Evolutionary conservation across 2,888 invertebrate genomes (phyloP), one percentile per base, ranked within the genome.

Genomic region (Leucophenga maculata): DNA sequence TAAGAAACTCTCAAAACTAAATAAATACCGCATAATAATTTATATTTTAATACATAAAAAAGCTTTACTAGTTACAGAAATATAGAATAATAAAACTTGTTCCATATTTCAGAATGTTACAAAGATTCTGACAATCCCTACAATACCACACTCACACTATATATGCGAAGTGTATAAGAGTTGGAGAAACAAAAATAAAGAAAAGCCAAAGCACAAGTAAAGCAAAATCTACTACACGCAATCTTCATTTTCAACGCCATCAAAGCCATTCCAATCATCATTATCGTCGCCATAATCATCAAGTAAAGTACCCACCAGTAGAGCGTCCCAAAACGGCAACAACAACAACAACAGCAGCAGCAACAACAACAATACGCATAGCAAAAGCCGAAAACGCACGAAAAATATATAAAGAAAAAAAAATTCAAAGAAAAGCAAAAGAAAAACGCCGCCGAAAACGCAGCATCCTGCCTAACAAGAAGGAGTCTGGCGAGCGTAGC

Each of bases 211-310:
- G 14, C 50, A 62, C 18, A 68, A 50, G 32, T 50, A 39, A 55
- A 62, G 48, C 14, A 69, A 71, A 71, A 69, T 82, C 83, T 78
- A 79, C 82, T 81, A 83, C 79, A 82, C 81, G 78, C 83, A 84
- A 84, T 82, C 85, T 84, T 84, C 85, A 83, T 86, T 86, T 86
- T 85, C 80, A 84, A 80, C 86, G 84, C 85, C 85, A 86, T 86
- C 85, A 86, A 85, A 86, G 77, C 86, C 86, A 86, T 86, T 84
- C 84, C 86, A 86, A 86, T 86, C 87, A 87, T 85, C 86, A 87
- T 86, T 86, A 87, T 87, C 87, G 80, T 86, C 85, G 84, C 86
- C 86, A 86, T 86, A 86, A 86, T 85, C 87, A 86, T 86, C 86
- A 86, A 82, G 82, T 78, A 83, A 86, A 86, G 86, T 84, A 86